Conservation (phyloP, 2,888 invertebrate species). For the Harpalus rubripes region DNA sequence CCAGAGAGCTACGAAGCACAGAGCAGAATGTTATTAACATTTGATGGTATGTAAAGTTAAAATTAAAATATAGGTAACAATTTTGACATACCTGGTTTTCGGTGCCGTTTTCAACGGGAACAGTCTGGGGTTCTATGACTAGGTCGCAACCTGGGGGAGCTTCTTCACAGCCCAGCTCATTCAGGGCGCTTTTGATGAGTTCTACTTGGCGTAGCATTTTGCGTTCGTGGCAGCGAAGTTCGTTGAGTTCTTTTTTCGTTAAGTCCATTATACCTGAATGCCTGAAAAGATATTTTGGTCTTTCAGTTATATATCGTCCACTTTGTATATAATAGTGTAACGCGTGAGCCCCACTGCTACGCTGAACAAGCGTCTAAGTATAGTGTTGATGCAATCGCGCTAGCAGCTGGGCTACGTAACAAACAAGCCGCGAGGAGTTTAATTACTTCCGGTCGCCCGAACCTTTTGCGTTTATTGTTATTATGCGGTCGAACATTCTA, state of each 20-base stretch:
- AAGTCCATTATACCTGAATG: conserved; percentile 66
- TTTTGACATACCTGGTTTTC: conserved; percentile 51
- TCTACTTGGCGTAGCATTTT: conserved; percentile 91
- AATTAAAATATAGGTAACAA: no score
- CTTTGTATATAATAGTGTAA: no score
- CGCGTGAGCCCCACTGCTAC: no score
- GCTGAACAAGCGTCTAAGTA: no score
- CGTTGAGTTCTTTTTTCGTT: conserved; percentile 85
- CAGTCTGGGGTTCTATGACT: conserved; percentile 79
- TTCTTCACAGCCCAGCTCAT: conserved; percentile 93
- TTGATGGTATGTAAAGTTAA: background rate
- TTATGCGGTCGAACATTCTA: no score
- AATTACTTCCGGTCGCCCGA: no score
- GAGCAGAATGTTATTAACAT: conserved; percentile 20
- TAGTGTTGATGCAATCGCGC: no score
- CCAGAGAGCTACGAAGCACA: conserved; percentile 28
- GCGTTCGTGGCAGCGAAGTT: conserved; percentile 90
- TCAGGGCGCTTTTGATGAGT: conserved; percentile 90
- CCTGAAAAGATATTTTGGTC: conserved; percentile 38
- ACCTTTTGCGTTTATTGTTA: no score
- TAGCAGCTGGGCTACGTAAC: no score
- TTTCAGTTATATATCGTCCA: no score
- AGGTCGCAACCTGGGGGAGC: conserved; percentile 92
- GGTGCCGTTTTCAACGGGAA: conserved; percentile 48
- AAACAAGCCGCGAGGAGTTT: no score